Base-by-base conservation (phyloP, 2,888 invertebrate genomes). In the Sinopyrophorus schimmeli region DNA sequence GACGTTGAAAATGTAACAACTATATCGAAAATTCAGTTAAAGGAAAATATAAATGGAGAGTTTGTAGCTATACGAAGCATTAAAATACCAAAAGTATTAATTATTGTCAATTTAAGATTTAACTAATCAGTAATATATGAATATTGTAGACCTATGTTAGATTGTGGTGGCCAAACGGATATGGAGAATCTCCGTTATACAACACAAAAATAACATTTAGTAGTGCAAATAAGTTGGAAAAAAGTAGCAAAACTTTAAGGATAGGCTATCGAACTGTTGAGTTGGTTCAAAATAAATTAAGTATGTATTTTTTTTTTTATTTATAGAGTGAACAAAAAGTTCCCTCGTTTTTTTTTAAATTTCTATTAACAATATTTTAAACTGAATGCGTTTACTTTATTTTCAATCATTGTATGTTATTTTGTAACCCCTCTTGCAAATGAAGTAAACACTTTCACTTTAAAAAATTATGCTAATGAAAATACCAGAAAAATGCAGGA, bases 101-200 rank as follows among this genome's bases (percentile, higher is more conserved):
- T n/a, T n/a, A n/a, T n/a, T n/a, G n/a, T n/a, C n/a, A n/a, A n/a
- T n/a, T n/a, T n/a, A n/a, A n/a, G n/a, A n/a, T n/a, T n/a, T n/a
- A n/a, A n/a, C n/a, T n/a, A n/a, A n/a, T n/a, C n/a, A n/a, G n/a
- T n/a, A n/a, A n/a, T n/a, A 34, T 18, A 18, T 10, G 2, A 15
- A 11, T 3, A 21, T 43, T 39, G 38, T 49, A 81, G 80, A 61
- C 69, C 18, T 60, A 70, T 31, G 79, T 88, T 0, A 68, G 79
- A 24, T 62, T 79, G 11, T 98, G 98, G 98, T 98, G 96, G 96
- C 98, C 98, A 0, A 95, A 93, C 72, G 96, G 94, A 12, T 88
- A 84, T 63, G 95, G 95, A 1, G 70, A 78, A 1, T 94, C 91
- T 67, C 77, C 78, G 0, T 73, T 97, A 2, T 97, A 97, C 65